A percentile compares a stretch with the other conserved stretches of the same genome.
These are phyloP conservation scores for Arctopsyche grandis DNA, from an alignment of 1,140 invertebrate species.

Conservation along the genomic window DNA sequence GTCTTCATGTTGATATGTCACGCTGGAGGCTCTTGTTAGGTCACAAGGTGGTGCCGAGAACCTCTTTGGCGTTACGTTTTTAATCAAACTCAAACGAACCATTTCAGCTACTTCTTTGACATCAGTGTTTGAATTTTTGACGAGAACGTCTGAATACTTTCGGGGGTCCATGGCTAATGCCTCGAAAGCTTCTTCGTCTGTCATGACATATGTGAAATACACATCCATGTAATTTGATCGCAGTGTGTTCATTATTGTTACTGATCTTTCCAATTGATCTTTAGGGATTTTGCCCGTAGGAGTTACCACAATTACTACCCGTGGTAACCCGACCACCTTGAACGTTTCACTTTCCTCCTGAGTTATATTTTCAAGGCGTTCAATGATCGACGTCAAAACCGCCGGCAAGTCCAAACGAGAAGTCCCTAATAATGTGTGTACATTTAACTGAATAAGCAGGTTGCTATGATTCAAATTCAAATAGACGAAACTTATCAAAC, in stretches of 20 bases:
- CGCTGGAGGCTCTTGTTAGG: constrained; percentile 57
- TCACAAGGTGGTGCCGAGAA: constrained; percentile 61
- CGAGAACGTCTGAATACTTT: constrained; percentile 46
- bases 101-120: constrained; percentile 57
- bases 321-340: constrained; percentile 58
- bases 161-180: constrained; percentile 38
- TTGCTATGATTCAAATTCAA: constrained; percentile 34
- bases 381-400: constrained; percentile 60
- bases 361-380: constrained; percentile 58
- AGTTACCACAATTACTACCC: constrained; percentile 61
- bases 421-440: constrained; percentile 60
- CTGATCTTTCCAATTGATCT: constrained; percentile 59
- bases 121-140: constrained; percentile 57
- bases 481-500: constrained; percentile 40
- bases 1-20: constrained; percentile 61
- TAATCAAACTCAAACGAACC: constrained; percentile 58
- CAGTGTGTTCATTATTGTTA: constrained; percentile 59
- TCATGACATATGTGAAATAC: constrained; percentile 60
- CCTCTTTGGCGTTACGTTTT: constrained; percentile 59
- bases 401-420: constrained; percentile 62
- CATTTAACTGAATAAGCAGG: constrained; percentile 1
- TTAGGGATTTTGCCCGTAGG: constrained; percentile 59
- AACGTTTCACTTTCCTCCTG: constrained; percentile 56
- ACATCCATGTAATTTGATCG: constrained; percentile 61
- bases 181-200: constrained; percentile 57